Evolutionary conservation across 2,113 vertebrate genomes (phyloP).

Genomic region (Benitochromis conjunctus): DNA sequence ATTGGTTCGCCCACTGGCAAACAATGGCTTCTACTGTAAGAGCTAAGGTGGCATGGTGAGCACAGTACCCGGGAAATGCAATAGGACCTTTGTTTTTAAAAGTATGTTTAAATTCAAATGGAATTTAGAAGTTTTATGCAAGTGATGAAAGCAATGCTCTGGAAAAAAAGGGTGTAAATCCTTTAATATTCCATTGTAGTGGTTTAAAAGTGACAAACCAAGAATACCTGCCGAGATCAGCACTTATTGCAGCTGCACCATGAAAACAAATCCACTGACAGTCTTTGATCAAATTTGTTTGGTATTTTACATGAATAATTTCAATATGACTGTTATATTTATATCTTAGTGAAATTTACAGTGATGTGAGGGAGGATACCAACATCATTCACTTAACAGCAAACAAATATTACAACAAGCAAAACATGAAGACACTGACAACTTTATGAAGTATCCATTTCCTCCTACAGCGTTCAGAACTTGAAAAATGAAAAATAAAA

Average conservation of each 20-base stretch:
- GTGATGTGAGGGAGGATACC: neutral
- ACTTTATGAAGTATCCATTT: neutral
- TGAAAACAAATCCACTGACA: neutral
- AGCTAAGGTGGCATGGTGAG: slow-evolving; percentile 32
- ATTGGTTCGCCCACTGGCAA: slow-evolving; percentile 74
- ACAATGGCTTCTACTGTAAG: slow-evolving; percentile 30
- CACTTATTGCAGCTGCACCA: neutral
- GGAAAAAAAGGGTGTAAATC: neutral
- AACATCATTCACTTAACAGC: neutral
- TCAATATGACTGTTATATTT: neutral
- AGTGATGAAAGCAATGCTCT: neutral
- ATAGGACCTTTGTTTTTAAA: neutral
- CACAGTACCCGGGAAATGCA: neutral
- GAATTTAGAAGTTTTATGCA: neutral
- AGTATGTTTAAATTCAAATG: neutral
- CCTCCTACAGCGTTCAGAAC: neutral
- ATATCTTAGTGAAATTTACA: neutral
- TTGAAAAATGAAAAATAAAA: neutral
- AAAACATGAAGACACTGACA: neutral
- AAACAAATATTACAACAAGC: neutral
- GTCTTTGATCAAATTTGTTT: neutral
- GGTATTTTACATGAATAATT: neutral
- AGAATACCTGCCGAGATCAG: neutral
- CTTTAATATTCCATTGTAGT: neutral
- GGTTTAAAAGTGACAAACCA: neutral